These are phyloP conservation scores for Drosophila prolongata DNA, from an alignment of 2,888 invertebrate genomes.

Conservation along the genomic window DNA sequence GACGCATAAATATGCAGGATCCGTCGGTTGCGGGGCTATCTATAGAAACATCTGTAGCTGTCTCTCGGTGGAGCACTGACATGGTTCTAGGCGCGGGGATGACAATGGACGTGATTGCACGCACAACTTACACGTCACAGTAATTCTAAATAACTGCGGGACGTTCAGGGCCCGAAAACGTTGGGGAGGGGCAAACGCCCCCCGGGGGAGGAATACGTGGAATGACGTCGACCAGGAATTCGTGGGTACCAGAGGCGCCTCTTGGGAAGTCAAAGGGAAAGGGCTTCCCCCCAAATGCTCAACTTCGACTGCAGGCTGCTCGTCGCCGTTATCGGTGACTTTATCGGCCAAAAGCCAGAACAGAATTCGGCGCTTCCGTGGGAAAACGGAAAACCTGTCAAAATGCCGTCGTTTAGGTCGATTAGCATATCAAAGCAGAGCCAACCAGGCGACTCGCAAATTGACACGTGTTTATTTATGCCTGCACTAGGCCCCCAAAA, in stretches of 20 bases:
- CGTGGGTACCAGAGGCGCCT: background rate
- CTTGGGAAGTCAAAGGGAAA: background rate
- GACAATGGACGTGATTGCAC: conserved; percentile 55
- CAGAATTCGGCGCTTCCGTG: conserved; percentile 57
- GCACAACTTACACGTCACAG: conserved; percentile 47
- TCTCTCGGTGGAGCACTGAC: background rate
- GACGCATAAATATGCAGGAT: conserved; percentile 59
- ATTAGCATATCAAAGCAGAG: conserved; percentile 76
- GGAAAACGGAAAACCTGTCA: conserved; percentile 79
- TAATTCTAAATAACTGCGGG: conserved; percentile 45
- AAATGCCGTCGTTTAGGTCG: conserved; percentile 73
- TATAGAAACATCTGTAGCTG: conserved; percentile 32
- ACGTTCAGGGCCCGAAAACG: conserved; percentile 48
- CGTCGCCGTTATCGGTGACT: conserved; percentile 36
- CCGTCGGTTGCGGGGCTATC: conserved; percentile 52
- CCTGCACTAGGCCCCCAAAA: conserved; percentile 43
- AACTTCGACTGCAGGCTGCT: conserved; percentile 11
- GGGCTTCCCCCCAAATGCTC: background rate
- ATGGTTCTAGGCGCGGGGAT: conserved; percentile 33
- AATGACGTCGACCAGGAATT: background rate
- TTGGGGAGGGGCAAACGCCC: conserved; percentile 45
- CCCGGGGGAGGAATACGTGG: conserved; percentile 22
- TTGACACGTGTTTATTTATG: conserved; percentile 76
- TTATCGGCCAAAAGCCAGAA: conserved; percentile 24
- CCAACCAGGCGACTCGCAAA: conserved; percentile 66